phyloP scores from a whole-genome alignment of 2,888 invertebrate genomes.

The Neoscelio sp. region DNA sequence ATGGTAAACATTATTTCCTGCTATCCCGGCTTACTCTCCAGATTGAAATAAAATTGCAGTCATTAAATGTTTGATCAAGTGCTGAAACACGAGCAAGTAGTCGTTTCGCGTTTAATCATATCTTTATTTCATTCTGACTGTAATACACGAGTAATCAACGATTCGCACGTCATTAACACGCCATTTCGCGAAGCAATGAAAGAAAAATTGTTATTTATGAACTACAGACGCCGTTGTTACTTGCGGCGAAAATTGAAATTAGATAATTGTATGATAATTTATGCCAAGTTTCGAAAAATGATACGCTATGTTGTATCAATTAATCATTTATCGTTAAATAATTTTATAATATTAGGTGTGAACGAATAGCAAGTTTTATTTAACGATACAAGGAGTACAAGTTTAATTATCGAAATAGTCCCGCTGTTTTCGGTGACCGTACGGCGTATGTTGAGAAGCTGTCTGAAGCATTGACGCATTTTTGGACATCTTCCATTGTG shows the following conservation, averaged over 20 bases:
- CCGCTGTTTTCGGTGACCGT: no score
- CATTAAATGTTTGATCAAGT: conserved; percentile 66
- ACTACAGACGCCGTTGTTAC: conserved; percentile 10
- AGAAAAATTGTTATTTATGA: conserved; percentile 42
- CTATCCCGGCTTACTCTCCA: no score
- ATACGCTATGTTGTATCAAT: conserved; percentile 1
- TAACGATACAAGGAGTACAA: no score
- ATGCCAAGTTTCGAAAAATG: conserved; percentile 10
- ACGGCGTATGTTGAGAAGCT: no score
- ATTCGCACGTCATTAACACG: conserved; percentile 65
- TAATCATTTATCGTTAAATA: no score
- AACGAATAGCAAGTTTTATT: no score
- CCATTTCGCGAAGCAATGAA: conserved; percentile 23
- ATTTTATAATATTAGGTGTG: no score
- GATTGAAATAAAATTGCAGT: conserved; percentile 67
- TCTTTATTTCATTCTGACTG: conserved; percentile 62
- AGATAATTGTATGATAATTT: conserved; percentile 51
- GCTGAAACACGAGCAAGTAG: conserved; percentile 63
- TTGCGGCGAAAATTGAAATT: conserved; percentile 47
- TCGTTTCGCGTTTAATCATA: conserved; percentile 66
- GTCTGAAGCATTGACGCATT: no score
- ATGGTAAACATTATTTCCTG: conserved; percentile 63
- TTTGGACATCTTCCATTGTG: no score
- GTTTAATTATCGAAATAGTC: no score
- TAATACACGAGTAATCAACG: conserved; percentile 60